Evolutionary conservation across 2,113 vertebrate genomes (phyloP), one percentile per base, ranked within the genome.

Genomic region (Mystacornis crossleyi): DNA sequence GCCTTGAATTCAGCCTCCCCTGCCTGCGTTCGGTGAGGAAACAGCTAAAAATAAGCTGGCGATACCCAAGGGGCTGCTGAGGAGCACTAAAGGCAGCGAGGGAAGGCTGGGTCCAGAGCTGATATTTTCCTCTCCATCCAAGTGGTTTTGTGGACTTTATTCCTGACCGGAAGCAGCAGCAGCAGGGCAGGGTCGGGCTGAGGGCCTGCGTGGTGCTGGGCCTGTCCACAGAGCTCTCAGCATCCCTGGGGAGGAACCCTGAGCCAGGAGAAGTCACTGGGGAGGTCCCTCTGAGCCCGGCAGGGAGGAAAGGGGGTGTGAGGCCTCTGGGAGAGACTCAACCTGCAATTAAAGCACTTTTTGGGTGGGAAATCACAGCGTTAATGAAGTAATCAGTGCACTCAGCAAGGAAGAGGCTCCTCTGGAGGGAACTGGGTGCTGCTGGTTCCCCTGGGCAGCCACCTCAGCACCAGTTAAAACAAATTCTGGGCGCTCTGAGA

Each of bases 11-110:
- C 58, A 26, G 33, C 77, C 74, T 55, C 64, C 67, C 75, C 89
- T 33, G 61, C 42, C 57, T 31, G 93, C 83, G 71, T 79, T 92
- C 65, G 88, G 58, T 75, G 71, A 97, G 89, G 79, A 95, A 94
- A 94, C 83, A 36, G 83, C 91, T 94, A 95, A 94, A 95, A 95
- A 96, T 94, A 96, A 85, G 31, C 33, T 83, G 75, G 80, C 73
- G 79, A 14, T 83, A 67, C 92, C 95, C 89, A 34, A 69, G 71
- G 55, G 89, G 67, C 72, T 86, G 31, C 53, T 20, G 45, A 86
- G 69, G 61, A 72, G 77, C 43, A 5, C 25, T 45, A 36, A 78
- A 47, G 34, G 64, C 42, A 50, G 83, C 19, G 13, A 85, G 51
- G 4, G 50, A 51, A 90, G 83, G 83, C 64, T 55, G 87, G 50